Conservation (phyloP, 2,888 invertebrate genomes). For the Melanchra persicariae region DNA sequence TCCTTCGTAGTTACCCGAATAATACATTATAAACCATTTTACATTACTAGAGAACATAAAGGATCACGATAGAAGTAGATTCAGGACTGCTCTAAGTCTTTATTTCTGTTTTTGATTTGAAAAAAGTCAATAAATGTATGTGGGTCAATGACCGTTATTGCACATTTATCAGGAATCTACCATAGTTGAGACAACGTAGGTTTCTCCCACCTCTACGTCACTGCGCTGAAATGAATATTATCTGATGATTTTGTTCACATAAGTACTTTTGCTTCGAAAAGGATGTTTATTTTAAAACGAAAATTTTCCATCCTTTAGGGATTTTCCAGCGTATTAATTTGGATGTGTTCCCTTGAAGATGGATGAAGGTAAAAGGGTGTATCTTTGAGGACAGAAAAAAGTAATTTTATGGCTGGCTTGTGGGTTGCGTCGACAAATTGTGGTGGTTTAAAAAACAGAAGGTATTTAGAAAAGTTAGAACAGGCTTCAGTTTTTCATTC, state of each 20-base stretch:
- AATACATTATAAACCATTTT: no score
- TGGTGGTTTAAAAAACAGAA: slow-evolving; percentile 8
- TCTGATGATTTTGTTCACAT: slow-evolving; percentile 43
- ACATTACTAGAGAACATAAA: no score
- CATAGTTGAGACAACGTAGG: background rate
- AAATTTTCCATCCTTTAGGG: slow-evolving; percentile 47
- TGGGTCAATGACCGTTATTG: no score
- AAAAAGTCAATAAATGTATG: no score
- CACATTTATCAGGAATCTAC: no score
- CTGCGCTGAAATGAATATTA: slow-evolving; percentile 38
- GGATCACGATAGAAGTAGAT: no score
- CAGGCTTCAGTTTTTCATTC: background rate
- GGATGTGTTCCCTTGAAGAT: slow-evolving; percentile 46
- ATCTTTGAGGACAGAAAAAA: slow-evolving; percentile 50
- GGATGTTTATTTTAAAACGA: slow-evolving; percentile 54
- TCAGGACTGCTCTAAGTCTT: no score
- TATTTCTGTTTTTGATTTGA: no score
- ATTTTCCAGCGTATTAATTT: slow-evolving; percentile 47
- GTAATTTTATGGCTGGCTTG: slow-evolving; percentile 39
- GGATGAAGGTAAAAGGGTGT: slow-evolving; percentile 38
- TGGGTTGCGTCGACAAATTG: slow-evolving; percentile 29
- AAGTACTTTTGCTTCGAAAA: slow-evolving; percentile 38
- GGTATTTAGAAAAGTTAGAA: slow-evolving; percentile 6
- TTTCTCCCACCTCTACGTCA: slow-evolving; percentile 11
- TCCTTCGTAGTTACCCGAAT: no score